Evolutionary conservation across 2,888 invertebrate genomes (phyloP).

Genomic region (Allacma fusca): DNA sequence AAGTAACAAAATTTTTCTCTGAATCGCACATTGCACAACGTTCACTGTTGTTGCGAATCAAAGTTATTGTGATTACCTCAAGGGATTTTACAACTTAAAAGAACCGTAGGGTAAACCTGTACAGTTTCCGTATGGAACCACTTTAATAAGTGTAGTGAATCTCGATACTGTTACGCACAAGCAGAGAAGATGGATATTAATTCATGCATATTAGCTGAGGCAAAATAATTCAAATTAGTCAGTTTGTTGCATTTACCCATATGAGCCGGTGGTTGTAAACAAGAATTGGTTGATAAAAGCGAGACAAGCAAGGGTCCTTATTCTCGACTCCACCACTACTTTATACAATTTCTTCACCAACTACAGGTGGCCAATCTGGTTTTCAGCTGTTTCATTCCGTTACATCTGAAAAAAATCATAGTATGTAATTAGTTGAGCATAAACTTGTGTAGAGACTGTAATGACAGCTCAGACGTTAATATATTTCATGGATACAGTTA

Average conservation of each 20-base stretch:
- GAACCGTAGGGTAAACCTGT: too few species aligned
- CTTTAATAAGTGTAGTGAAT: background rate
- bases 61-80: too few species aligned
- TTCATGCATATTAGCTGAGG: background rate
- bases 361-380: constrained; percentile 29
- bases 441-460: background rate
- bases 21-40: too few species aligned
- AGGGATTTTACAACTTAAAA: too few species aligned
- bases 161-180: background rate
- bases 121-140: too few species aligned
- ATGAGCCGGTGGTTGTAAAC: background rate
- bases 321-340: background rate
- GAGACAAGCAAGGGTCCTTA: background rate
- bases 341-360: background rate
- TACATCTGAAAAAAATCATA: constrained; percentile 6
- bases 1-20: too few species aligned
- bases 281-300: background rate
- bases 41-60: too few species aligned
- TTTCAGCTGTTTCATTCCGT: constrained; percentile 30
- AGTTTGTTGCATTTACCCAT: background rate
- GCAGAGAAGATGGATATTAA: background rate
- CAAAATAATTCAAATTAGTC: constrained; percentile 6
- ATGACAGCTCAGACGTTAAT: background rate
- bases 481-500: background rate
- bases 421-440: background rate